Evolutionary conservation across 37 sponge, comb jelly and placozoan genomes (phyloP).

Genomic region (Petrosia ficiformis): DNA sequence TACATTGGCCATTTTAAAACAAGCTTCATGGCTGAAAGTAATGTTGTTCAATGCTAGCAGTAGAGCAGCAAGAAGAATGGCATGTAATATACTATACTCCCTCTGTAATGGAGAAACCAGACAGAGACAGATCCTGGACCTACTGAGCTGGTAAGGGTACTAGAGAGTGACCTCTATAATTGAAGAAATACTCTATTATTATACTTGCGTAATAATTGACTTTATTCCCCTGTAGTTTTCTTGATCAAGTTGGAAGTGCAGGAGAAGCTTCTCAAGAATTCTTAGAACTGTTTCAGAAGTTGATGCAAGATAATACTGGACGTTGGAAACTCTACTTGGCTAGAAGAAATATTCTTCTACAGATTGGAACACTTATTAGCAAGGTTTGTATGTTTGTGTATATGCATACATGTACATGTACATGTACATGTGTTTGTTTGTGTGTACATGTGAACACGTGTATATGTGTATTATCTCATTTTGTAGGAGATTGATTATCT

Average conservation of each 20-base stretch:
- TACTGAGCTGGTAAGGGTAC: conserved; percentile 64
- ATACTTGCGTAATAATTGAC: neutral
- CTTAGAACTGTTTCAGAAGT: conserved; percentile 54
- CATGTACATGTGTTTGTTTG: too few relatives aligned
- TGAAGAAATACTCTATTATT: neutral
- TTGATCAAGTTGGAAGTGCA: conserved; percentile 62
- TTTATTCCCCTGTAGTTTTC: conserved; percentile 35
- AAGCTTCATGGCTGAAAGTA: conserved; percentile 72
- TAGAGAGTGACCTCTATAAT: neutral
- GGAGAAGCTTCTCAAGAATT: conserved; percentile 84
- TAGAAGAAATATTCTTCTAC: conserved; percentile 59
- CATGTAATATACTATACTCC: conserved; percentile 56
- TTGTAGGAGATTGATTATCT: conserved; percentile 67
- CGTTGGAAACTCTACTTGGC: conserved; percentile 85
- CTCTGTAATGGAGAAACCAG: conserved; percentile 65
- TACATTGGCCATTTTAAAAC: conserved; percentile 31
- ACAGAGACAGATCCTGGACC: conserved; percentile 69
- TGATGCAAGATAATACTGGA: conserved; percentile 30
- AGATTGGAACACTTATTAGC: conserved; percentile 60
- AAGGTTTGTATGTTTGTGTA: conserved; percentile 8
- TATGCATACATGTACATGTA: too few relatives aligned
- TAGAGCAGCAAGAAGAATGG: conserved; percentile 55
- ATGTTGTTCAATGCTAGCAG: conserved; percentile 84
- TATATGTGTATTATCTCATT: conserved; percentile 9
- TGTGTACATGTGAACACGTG: too few relatives aligned